Base-by-base conservation (phyloP, 2,888 invertebrate genomes). In the Elysia crispata region DNA sequence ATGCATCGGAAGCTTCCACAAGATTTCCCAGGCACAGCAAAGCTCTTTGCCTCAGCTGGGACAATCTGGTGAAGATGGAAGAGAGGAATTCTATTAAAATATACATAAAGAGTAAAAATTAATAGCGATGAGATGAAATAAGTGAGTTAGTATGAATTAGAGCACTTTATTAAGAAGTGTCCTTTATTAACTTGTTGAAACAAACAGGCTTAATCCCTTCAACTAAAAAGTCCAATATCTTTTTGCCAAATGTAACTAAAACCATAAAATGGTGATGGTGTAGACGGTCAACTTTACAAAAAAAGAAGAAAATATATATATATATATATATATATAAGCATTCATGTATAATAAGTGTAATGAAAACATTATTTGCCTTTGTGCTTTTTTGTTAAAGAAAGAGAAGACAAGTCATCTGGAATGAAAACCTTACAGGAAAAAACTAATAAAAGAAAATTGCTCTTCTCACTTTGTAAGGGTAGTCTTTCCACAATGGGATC, bases 1-100 rank as follows among this genome's bases (percentile, higher is more conserved):
- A 11, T 31, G 62, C 76, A 64, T 80, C 76, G 3, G 76, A 33
- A 50, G 57, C 76, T 50, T 50, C 69, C n/a, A 76, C 64, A 13
- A 80, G 25, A 60, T 80, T 80, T 28, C 80, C 70, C 18, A 80
- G 23, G n/a, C 76, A 80, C 11, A 80, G 50, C 28, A 80, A 54
- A 50, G 70, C 76, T 62, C 80, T 69, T 41, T 70, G 57, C 72
- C 76, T 76, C 20, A 80, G 80, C 49, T 80, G 70, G 6, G 33
- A 20, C 13, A 80, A 23, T 28, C 80, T 80, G 62, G 30, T 30
- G 20, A 3, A 60, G 25, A 60, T 60, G 23, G 13, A 60, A 23
- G 60, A 60, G n/a, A 13, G 25, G 6, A 15, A 54, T 54, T 54
- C 54, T 54, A 54, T 15, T 54, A 18, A 15, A 54, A 54, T 54